Percentiles rank a stretch among this genome's conserved stretches.
phyloP scores from a whole-genome alignment of 2,888 invertebrate species.

The Meganola albula region DNA sequence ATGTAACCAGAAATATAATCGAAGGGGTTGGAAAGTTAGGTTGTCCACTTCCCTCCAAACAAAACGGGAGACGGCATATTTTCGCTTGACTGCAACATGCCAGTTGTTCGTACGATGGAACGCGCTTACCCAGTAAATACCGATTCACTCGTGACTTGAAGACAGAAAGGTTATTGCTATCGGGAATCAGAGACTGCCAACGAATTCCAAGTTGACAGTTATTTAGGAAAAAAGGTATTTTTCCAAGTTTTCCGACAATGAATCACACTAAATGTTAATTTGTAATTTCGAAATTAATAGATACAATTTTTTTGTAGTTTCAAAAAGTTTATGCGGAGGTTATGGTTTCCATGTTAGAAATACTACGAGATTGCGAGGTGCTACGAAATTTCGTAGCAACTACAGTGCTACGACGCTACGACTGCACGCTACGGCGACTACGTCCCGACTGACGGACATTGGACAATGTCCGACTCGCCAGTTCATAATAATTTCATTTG shows the following conservation, averaged over 20 bases:
- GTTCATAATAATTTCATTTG: conserved; percentile 37
- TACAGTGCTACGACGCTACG: conserved; percentile 37
- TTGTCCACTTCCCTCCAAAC: no score
- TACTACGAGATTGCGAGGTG: conserved; percentile 9
- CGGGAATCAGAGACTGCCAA: no score
- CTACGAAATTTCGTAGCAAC: conserved; percentile 29
- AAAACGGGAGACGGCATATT: no score
- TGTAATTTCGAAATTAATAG: background rate
- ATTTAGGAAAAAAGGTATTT: background rate
- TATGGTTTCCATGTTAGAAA: background rate
- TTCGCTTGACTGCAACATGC: no score
- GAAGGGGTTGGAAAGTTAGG: no score
- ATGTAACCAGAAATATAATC: no score
- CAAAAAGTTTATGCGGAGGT: no score
- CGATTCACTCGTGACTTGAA: no score
- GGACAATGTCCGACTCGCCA: conserved; percentile 48
- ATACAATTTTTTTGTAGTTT: no score
- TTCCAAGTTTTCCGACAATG: background rate
- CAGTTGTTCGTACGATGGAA: no score
- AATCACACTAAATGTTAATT: background rate
- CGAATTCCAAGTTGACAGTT: background rate
- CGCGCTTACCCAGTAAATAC: no score
- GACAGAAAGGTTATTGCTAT: no score
- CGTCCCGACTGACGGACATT: conserved; percentile 23
- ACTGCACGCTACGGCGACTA: conserved; percentile 34